Conservation (phyloP, 2,888 invertebrate genomes). For the Odiellus spinosus region DNA sequence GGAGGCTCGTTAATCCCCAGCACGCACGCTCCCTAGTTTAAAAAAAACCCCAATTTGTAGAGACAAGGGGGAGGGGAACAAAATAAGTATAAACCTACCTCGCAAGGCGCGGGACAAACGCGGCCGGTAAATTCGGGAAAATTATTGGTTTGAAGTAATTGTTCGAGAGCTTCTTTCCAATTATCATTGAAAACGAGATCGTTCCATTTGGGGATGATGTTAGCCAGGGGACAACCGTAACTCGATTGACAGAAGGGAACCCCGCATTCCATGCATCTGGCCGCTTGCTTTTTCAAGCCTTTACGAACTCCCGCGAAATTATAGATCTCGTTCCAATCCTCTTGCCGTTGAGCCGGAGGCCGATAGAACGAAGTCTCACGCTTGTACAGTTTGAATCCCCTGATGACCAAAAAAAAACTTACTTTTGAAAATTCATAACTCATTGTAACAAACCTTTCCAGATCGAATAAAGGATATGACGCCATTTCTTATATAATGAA, state of each 20-base stretch:
- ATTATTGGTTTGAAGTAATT: conserved; percentile 92
- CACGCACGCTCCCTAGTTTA: conserved; percentile 67
- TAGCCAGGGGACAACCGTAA: conserved; percentile 93
- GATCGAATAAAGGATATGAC: no score
- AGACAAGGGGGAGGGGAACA: background rate
- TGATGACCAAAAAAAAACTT: no score
- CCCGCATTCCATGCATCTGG: conserved; percentile 95
- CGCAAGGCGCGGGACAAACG: conserved; percentile 77
- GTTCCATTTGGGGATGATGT: conserved; percentile 99
- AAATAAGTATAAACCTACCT: conserved; percentile 34
- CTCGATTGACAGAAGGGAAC: conserved; percentile 93
- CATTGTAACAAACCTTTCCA: no score
- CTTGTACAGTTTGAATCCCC: conserved; percentile 91
- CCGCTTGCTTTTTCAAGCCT: conserved; percentile 76
- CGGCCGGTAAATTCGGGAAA: conserved; percentile 95
- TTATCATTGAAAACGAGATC: conserved; percentile 84
- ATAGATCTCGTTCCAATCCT: conserved; percentile 96
- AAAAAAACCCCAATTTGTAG: conserved; percentile 1
- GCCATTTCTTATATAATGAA: no score
- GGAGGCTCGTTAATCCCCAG: conserved; percentile 87
- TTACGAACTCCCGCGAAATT: conserved; percentile 61
- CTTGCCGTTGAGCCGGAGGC: conserved; percentile 59
- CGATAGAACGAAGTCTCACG: conserved; percentile 76
- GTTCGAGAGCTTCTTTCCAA: conserved; percentile 84
- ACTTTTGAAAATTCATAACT: no score